These are phyloP conservation scores for Eira barbara DNA, from an alignment of 2,113 vertebrate genomes.

Conservation along the genomic window DNA sequence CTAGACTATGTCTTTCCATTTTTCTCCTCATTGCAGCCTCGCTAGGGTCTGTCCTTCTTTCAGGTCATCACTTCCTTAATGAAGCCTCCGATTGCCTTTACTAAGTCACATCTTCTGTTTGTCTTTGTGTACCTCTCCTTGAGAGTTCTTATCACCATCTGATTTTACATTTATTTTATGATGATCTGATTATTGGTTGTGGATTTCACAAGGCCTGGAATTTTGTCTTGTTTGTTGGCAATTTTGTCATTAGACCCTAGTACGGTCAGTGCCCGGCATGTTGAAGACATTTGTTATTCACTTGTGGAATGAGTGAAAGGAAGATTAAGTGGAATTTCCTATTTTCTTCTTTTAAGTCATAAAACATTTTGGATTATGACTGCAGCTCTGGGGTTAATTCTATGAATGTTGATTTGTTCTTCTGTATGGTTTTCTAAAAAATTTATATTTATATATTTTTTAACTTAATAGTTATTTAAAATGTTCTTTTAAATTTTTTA, in stretches of 20 bases:
- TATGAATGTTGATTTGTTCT: background rate
- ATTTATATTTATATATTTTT: background rate
- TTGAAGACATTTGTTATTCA: background rate
- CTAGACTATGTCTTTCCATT: background rate
- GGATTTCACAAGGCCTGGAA: background rate
- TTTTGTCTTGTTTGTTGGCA: background rate
- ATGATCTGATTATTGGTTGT: background rate
- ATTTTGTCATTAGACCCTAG: background rate
- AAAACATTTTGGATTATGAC: background rate
- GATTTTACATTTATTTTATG: background rate
- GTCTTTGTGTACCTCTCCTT: background rate
- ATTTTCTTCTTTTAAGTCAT: constrained; percentile 8
- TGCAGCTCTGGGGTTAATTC: background rate
- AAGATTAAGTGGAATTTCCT: background rate
- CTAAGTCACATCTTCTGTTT: background rate
- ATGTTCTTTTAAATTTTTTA: background rate
- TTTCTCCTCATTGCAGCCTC: background rate
- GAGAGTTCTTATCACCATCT: background rate
- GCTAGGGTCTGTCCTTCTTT: background rate
- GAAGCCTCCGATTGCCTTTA: background rate
- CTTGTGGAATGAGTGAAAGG: background rate
- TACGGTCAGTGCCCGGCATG: too few species aligned
- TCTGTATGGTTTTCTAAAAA: background rate
- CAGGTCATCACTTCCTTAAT: background rate
- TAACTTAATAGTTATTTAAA: background rate